Conservation (phyloP, 35 echinoderm and acorn worm genomes). For the Heliocidaris tuberculata region DNA sequence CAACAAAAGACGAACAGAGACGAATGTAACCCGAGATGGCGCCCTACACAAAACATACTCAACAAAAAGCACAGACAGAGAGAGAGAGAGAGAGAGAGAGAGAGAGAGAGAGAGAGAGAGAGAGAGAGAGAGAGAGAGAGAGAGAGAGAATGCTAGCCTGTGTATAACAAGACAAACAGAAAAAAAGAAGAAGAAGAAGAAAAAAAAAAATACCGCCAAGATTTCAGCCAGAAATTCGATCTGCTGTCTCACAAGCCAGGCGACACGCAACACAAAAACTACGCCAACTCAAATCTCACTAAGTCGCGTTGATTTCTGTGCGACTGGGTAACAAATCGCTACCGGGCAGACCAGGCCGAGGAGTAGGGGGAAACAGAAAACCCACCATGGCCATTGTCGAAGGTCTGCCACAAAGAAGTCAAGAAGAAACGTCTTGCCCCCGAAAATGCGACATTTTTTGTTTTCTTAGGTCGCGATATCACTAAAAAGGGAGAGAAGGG, state of each 20-base stretch:
- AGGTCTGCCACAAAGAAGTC: background rate
- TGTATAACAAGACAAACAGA: background rate
- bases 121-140: constrained; percentile 3
- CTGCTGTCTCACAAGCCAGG: background rate
- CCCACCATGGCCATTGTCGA: background rate
- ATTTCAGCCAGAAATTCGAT: constrained; percentile 36
- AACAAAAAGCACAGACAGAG: background rate
- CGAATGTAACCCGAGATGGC: constrained; percentile 21
- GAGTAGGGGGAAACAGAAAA: constrained; percentile 16
- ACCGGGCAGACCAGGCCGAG: background rate
- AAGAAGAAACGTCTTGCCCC: background rate
- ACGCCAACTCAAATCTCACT: constrained; percentile 27
- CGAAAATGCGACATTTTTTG: background rate
- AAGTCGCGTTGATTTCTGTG: constrained; percentile 37
- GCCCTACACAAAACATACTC: constrained; percentile 27
- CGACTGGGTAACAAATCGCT: constrained; percentile 26
- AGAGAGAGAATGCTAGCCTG: background rate
- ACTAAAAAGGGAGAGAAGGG: background rate
- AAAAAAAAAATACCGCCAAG: constrained; percentile 31
- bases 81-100: background rate
- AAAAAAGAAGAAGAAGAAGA: background rate
- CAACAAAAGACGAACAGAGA: constrained; percentile 6
- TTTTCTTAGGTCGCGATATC: background rate
- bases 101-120: too few relatives aligned
- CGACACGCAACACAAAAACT: constrained; percentile 32